A percentile compares a stretch with the other conserved stretches of the same genome.
Conservation (phyloP, 2,888 invertebrate genomes). For the Cybosia mesomella region DNA sequence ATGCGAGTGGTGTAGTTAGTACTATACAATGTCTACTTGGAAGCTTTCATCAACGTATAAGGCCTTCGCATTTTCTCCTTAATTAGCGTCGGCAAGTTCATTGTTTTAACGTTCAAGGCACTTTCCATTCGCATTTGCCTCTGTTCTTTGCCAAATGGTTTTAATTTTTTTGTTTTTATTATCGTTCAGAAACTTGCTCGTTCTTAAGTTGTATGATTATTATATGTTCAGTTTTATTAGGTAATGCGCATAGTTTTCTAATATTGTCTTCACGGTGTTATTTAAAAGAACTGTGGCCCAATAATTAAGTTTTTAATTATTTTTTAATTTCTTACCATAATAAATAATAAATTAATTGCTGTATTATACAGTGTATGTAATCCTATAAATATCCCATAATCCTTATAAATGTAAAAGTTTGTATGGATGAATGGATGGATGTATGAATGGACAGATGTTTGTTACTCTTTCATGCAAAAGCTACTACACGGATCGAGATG, state of each 20-base stretch:
- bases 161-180: conserved; percentile 54
- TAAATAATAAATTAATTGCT: no score
- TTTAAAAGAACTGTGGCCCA: no score
- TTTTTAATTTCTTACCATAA: no score
- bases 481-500: no score
- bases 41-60: conserved; percentile 47
- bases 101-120: conserved; percentile 66
- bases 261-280: conserved; percentile 19
- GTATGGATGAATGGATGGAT: no score
- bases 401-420: no score
- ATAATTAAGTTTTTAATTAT: no score
- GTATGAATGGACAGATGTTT: no score
- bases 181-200: conserved; percentile 44
- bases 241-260: conserved; percentile 14
- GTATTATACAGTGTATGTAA: no score
- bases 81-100: conserved; percentile 66
- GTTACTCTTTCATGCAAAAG: no score
- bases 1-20: not conserved
- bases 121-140: conserved; percentile 52
- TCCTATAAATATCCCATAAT: no score
- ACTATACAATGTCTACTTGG: conserved; percentile 35
- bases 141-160: conserved; percentile 67
- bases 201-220: conserved; percentile 40
- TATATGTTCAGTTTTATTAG: conserved; percentile 36
- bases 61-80: conserved; percentile 63